These are phyloP conservation scores for Premnoplex brunnescens DNA, from an alignment of 2,797 vertebrate genomes.

Conservation along the genomic window DNA sequence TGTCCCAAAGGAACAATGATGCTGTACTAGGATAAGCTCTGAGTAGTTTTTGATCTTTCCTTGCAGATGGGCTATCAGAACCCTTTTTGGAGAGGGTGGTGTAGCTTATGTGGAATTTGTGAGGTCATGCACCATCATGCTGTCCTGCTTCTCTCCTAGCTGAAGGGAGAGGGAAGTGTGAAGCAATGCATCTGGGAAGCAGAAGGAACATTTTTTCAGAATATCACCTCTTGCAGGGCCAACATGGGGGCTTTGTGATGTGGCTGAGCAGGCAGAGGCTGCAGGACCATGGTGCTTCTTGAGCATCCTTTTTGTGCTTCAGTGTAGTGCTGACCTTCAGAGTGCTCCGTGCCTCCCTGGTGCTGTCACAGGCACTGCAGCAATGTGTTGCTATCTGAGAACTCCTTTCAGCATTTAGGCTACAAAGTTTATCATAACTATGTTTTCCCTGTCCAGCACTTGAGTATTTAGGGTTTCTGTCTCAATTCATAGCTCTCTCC, in stretches of 20 bases:
- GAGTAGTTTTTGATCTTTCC: background rate
- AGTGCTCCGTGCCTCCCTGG: background rate
- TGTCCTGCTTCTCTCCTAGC: background rate
- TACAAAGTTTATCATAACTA: background rate
- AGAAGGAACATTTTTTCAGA: background rate
- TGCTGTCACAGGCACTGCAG: background rate
- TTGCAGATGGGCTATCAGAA: background rate
- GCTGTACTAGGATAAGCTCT: background rate
- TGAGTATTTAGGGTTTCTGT: background rate
- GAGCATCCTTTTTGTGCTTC: background rate
- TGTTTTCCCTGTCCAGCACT: accelerated
- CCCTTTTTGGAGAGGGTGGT: background rate
- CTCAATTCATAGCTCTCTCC: background rate
- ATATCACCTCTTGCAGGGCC: background rate
- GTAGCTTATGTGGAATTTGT: background rate
- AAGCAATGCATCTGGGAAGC: background rate
- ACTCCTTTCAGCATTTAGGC: background rate
- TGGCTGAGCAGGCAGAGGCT: background rate
- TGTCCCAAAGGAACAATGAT: background rate
- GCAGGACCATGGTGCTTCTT: accelerated
- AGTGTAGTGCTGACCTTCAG: background rate
- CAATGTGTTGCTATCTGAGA: background rate
- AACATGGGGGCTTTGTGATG: background rate
- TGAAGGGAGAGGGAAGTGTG: background rate
- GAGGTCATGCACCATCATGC: too few species aligned